Conservation (phyloP, 2,797 vertebrate genomes). For the Pseudomugil tenellus region DNA sequence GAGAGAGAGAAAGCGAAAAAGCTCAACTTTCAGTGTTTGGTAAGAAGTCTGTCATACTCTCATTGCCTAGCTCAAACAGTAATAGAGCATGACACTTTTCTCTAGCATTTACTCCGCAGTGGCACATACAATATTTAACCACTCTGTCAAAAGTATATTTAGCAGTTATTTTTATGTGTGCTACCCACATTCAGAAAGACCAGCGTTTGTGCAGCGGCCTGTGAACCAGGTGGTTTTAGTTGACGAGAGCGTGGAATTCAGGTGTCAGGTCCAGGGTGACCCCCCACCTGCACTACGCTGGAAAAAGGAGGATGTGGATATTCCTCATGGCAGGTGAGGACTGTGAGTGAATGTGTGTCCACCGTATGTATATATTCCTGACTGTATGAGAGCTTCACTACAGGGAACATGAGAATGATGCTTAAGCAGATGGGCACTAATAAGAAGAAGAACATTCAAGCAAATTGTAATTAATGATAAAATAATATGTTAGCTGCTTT, state of each 20-base stretch:
- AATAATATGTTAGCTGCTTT: constrained; percentile 8
- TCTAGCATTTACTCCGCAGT: not conserved
- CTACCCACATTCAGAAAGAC: constrained; percentile 85
- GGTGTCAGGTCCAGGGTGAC: constrained; percentile 95
- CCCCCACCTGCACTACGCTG: constrained; percentile 91
- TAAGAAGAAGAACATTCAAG: constrained; percentile 1
- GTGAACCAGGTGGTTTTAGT: constrained; percentile 97
- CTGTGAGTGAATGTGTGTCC: constrained; percentile 19
- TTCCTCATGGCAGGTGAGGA: constrained; percentile 91
- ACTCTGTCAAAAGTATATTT: constrained; percentile 47
- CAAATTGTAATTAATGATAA: constrained; percentile 5
- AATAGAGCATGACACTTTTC: constrained; percentile 12
- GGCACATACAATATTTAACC: constrained; percentile 25
- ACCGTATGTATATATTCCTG: constrained; percentile 13
- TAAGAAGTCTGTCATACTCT: constrained; percentile 69
- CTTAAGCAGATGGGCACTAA: constrained; percentile 32
- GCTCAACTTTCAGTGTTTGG: constrained; percentile 97
- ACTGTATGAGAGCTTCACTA: constrained; percentile 9
- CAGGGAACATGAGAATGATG: constrained; percentile 24
- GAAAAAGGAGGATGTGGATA: constrained; percentile 93
- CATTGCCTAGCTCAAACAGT: constrained; percentile 5
- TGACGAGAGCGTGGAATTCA: constrained; percentile 93
- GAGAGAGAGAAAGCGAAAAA: constrained; percentile 94
- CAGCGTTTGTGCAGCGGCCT: constrained; percentile 92
- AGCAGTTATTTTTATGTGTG: constrained; percentile 29